Conservation (phyloP, 64 coral and sea anemone genomes). For the Dendronephthya gigantea region DNA sequence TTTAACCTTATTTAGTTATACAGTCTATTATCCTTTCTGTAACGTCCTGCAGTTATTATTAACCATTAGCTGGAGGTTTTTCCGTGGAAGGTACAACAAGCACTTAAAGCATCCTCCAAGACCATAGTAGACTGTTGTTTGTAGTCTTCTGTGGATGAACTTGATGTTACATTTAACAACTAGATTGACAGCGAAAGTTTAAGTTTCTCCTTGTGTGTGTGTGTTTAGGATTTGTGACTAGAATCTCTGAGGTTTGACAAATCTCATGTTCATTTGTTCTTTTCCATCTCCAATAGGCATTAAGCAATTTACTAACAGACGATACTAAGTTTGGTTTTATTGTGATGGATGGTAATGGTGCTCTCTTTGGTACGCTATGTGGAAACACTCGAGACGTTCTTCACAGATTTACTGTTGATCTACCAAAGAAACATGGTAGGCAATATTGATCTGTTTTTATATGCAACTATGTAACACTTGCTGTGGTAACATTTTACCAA, state of each 20-base stretch:
- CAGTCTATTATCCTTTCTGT: neutral
- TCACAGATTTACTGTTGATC: slow-evolving; percentile 95
- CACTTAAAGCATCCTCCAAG: neutral
- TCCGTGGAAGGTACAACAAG: neutral
- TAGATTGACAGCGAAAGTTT: no score
- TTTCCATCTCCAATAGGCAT: slow-evolving; percentile 26
- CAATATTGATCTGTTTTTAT: neutral
- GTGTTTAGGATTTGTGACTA: no score
- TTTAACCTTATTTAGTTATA: no score
- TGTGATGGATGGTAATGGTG: slow-evolving; percentile 98
- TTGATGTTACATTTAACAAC: neutral
- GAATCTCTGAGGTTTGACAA: no score
- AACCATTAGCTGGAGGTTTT: slow-evolving; percentile 15
- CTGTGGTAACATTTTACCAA: no score
- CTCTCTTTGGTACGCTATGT: slow-evolving; percentile 85
- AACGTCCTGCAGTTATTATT: slow-evolving; percentile 12
- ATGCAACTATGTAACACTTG: neutral
- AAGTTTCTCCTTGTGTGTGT: no score
- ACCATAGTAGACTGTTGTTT: neutral
- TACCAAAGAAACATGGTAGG: slow-evolving; percentile 97
- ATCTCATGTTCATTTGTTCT: neutral
- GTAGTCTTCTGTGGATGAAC: neutral
- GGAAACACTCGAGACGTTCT: slow-evolving; percentile 94
- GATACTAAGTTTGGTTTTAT: slow-evolving; percentile 99
- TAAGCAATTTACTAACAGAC: slow-evolving; percentile 94